Evolutionary conservation across 2,888 invertebrate species (phyloP), one percentile per base, ranked within the genome.

Genomic region (Drosophila aldrichi): DNA sequence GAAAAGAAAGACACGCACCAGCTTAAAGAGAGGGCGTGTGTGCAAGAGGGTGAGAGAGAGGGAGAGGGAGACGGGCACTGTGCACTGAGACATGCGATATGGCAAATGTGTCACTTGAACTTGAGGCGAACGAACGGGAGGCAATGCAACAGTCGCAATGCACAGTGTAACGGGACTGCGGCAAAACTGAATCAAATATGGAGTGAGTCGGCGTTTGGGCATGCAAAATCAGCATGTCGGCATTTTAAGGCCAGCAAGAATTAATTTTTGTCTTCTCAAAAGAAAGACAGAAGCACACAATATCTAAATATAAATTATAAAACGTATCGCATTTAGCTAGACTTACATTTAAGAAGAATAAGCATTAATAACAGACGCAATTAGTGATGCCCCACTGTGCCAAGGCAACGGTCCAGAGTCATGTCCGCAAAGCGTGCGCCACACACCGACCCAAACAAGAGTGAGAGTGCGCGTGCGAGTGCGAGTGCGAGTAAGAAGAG

Each of bases 41-140:
- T 8, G 18, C 14, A 12, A 34, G 32, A 38, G 12, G 8, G 12
- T 7, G 51, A 16, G 29, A 32, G 49, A 8, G 44, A 8, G 12
- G 41, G 44, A 10, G 12, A 44, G 40, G 16, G 16, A 25, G 46
- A 25, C n/a, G 29, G 43, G 48, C 38, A 52, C 44, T 77, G 75
- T 75, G 72, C 79, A 68, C 64, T 63, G 75, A 80, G 85, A 83
- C 84, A 83, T 83, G 84, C 79, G 88, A 83, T 87, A 78, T 80
- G 77, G 71, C 72, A 79, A 80, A 84, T 80, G 79, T 83, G 84
- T 88, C 83, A 82, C 85, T 84, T 84, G 83, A 84, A 84, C 83
- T 84, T 84, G 88, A 80, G 70, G 69, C 64, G 46, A 65, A 61
- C 70, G 63, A 54, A 54, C 54, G 54, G 40, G n/a, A n/a, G 57